Conservation (phyloP, 2,797 vertebrate species). For the Tapera naevia region DNA sequence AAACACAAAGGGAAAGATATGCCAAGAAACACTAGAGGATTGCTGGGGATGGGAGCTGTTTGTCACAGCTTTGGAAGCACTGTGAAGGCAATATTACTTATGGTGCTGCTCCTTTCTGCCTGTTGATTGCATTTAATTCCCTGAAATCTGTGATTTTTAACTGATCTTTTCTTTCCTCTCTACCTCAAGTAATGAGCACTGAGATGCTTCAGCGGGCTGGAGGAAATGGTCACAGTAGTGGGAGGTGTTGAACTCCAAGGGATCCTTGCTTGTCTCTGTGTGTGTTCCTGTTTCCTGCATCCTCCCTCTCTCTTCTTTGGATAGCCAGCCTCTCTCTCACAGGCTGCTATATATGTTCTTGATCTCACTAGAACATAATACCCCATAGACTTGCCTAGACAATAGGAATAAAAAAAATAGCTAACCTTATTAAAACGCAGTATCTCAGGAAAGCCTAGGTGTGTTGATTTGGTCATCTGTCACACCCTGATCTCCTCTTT, state of each 20-base stretch:
- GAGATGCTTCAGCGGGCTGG: background rate
- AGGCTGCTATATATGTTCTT: background rate
- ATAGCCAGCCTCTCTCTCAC: background rate
- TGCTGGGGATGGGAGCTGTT: background rate
- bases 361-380: background rate
- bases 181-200: background rate
- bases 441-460: conserved; percentile 7
- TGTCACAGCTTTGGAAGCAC: background rate
- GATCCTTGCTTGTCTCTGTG: background rate
- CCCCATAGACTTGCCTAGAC: background rate
- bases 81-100: background rate
- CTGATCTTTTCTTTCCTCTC: background rate
- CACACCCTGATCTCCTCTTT: background rate
- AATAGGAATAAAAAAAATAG: background rate
- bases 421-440: background rate
- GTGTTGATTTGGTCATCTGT: background rate
- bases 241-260: background rate
- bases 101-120: background rate
- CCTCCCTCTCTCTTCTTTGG: background rate
- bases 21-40: background rate
- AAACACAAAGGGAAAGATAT: background rate
- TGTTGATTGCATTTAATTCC: background rate
- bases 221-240: rapidly evolving
- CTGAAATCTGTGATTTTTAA: background rate
- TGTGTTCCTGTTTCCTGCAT: background rate